These are phyloP conservation scores for Chroicocephalus ridibundus DNA, from an alignment of 2,113 vertebrate species.

Conservation along the genomic window DNA sequence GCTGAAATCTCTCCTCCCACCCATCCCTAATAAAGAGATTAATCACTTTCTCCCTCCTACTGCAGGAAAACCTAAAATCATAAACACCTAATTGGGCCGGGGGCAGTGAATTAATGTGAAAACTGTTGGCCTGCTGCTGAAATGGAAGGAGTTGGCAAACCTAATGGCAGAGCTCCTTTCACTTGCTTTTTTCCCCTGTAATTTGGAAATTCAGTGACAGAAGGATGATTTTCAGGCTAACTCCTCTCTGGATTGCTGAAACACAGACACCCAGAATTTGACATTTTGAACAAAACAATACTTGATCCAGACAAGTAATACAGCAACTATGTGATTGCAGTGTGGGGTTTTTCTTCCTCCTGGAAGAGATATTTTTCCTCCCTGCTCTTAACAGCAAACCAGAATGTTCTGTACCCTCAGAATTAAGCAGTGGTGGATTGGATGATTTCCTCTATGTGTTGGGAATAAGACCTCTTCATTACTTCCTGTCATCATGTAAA, in stretches of 20 bases:
- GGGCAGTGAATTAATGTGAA: slow-evolving; percentile 18
- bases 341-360: background rate
- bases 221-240: slow-evolving; percentile 65
- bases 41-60: background rate
- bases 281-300: slow-evolving; percentile 64
- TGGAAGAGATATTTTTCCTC: background rate
- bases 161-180: slow-evolving; percentile 7
- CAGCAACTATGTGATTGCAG: background rate
- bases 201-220: slow-evolving; percentile 65
- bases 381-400: background rate
- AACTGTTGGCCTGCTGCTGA: slow-evolving; percentile 17
- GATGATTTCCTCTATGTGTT: background rate
- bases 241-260: slow-evolving; percentile 56
- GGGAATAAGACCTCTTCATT: background rate
- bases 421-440: background rate
- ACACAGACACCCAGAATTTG: slow-evolving; percentile 45
- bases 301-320: slow-evolving; percentile 47
- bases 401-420: background rate
- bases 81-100: background rate
- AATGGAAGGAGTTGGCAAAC: slow-evolving; percentile 37
- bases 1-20: background rate
- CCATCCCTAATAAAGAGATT: background rate
- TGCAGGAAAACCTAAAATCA: slow-evolving; percentile 18
- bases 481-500: background rate
- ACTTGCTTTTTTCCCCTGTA: background rate